phyloP scores from a whole-genome alignment of 2,888 invertebrate genomes.

The Cyclophora punctaria region DNA sequence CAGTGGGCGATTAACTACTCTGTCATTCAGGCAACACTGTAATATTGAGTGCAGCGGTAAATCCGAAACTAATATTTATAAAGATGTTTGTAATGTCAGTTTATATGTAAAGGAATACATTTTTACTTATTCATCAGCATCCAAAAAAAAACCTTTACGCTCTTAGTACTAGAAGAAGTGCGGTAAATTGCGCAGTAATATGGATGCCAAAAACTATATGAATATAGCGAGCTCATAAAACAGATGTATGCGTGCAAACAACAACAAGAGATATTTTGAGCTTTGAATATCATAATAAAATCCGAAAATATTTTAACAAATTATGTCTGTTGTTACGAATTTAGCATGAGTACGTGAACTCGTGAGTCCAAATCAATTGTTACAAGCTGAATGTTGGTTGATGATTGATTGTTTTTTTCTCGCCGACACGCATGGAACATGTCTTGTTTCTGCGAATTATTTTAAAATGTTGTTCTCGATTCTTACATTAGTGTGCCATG shows the following conservation, averaged over 20 bases:
- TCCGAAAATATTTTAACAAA: constrained; percentile 10
- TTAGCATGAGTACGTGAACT: constrained; percentile 12
- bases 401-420: constrained; percentile 19
- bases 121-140: background rate
- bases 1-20: constrained; percentile 3
- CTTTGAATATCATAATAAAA: constrained; percentile 20
- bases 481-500: constrained; percentile 39
- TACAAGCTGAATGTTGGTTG: constrained; percentile 10
- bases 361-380: constrained; percentile 13
- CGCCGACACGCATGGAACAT: constrained; percentile 22
- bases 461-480: constrained; percentile 35
- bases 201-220: constrained; percentile 18
- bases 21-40: constrained; percentile 6
- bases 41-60: constrained; percentile 1
- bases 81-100: too few species aligned
- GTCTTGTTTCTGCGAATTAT: constrained; percentile 26
- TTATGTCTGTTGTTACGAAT: constrained; percentile 2
- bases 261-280: constrained; percentile 18
- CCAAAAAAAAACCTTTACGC: background rate
- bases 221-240: constrained; percentile 25
- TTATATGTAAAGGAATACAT: too few species aligned
- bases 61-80: too few species aligned
- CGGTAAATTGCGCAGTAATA: background rate
- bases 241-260: constrained; percentile 13
- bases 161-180: background rate